Base-by-base conservation (phyloP, 2,888 invertebrate species). In the Macrophya annulata region DNA sequence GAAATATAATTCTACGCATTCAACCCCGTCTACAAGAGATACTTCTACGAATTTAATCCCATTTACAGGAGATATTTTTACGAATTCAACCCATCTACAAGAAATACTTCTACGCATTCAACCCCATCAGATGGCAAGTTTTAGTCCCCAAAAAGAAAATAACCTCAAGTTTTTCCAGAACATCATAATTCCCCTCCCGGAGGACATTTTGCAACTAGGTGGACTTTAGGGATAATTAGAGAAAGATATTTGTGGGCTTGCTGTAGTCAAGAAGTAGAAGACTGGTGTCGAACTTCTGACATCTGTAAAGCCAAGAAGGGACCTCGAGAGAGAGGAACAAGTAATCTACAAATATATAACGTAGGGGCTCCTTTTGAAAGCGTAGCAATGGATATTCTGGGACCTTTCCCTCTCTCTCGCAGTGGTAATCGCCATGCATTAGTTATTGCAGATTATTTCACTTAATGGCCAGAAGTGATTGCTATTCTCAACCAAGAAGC, bases 141-240 rank as follows among this genome's bases (percentile, higher is more conserved):
- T 37, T 86, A 8, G 43, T 86, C 37, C 86, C 87, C 12, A 77
- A 55, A 25, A 85, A 48, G 43, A 86, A 68, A 37, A 85, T 87
- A 31, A 25, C 21, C 17, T 81, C 86, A 72, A 79, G n/a, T 88
- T 12, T 43, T 89, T 9, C 71, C 12, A 4, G 15, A 15, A 15
- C 17, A 48, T 0, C 48, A 48, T 3, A 4, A 15, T 15, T 48
- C 48, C 0, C 82, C 87, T 10, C 72, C 88, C 0, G 89, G 89
- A 21, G 89, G 89, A 21, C 89, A 90, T 85, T 88, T 90, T 25
- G 89, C 90, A 10, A 76, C 89, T 1, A 87, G 88, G 31, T 89
- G 89, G 68, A 90, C 89, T 0, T 68, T 89, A 48, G 76, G 82
- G 9, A 89, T 88, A 77, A 85, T 89, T 85, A 87, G 74, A 37